These are phyloP conservation scores for Eupeodes latifasciatus DNA, from an alignment of 2,888 invertebrate species.

Conservation along the genomic window DNA sequence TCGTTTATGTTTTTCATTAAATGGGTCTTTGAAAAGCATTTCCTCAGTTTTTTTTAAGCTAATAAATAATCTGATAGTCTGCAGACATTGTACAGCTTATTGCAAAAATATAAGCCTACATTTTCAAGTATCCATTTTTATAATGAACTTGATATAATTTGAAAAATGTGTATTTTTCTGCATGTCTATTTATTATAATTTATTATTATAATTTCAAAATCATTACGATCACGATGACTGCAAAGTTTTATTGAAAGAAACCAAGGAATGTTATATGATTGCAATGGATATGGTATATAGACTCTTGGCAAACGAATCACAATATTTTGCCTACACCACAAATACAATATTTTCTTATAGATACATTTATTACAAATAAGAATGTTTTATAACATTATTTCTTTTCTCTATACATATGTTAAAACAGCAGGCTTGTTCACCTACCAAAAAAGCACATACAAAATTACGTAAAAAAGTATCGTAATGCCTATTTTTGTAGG, in stretches of 20 bases:
- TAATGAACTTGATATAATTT: background rate
- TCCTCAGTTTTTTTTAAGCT: no score
- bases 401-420: background rate
- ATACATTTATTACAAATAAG: background rate
- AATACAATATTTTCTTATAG: background rate
- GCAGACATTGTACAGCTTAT: no score
- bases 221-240: background rate
- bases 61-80: no score
- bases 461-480: constrained; percentile 17
- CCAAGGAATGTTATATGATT: constrained; percentile 46
- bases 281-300: constrained; percentile 28
- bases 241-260: constrained; percentile 38
- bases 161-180: background rate
- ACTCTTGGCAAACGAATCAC: constrained; percentile 47
- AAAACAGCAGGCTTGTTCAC: constrained; percentile 17
- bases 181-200: background rate
- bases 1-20: no score
- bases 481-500: background rate
- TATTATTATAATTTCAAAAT: constrained; percentile 12
- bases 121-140: background rate
- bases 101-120: no score
- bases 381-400: background rate
- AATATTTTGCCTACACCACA: constrained; percentile 5
- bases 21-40: no score
- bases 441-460: constrained; percentile 1